These are phyloP conservation scores for Julus scandinavius DNA, from an alignment of 2,888 invertebrate genomes.

Conservation along the genomic window DNA sequence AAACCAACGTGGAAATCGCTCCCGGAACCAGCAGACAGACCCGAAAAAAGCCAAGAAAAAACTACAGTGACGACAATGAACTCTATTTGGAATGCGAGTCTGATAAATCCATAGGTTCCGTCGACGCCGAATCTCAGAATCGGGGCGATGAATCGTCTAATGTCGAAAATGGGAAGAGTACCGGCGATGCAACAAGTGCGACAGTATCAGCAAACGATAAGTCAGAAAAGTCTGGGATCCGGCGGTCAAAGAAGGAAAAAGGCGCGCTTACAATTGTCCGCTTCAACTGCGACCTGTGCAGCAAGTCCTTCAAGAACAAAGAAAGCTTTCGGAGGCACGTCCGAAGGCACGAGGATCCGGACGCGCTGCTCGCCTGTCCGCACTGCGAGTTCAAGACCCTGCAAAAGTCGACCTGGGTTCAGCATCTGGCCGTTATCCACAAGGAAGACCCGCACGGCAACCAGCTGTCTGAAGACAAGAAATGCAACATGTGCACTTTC, in stretches of 20 bases:
- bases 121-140: neutral
- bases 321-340: constrained; percentile 43
- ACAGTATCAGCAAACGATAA: neutral
- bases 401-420: constrained; percentile 43
- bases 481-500: constrained; percentile 50
- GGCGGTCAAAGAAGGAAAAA: neutral
- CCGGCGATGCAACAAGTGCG: neutral
- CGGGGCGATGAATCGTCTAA: neutral
- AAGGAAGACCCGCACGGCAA: constrained; percentile 47
- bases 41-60: constrained; percentile 5
- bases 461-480: constrained; percentile 27
- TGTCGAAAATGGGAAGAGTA: neutral
- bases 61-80: neutral
- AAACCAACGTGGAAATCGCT: neutral
- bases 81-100: neutral
- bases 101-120: neutral
- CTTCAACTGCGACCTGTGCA: constrained; percentile 46
- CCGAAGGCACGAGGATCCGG: neutral
- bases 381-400: constrained; percentile 59
- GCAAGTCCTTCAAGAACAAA: constrained; percentile 48
- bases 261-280: neutral
- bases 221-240: neutral
- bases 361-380: constrained; percentile 59
- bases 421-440: constrained; percentile 51
- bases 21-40: neutral